Evolutionary conservation across 2,888 invertebrate species (phyloP).

Genomic region (Gonocerus acuteangulatus): DNA sequence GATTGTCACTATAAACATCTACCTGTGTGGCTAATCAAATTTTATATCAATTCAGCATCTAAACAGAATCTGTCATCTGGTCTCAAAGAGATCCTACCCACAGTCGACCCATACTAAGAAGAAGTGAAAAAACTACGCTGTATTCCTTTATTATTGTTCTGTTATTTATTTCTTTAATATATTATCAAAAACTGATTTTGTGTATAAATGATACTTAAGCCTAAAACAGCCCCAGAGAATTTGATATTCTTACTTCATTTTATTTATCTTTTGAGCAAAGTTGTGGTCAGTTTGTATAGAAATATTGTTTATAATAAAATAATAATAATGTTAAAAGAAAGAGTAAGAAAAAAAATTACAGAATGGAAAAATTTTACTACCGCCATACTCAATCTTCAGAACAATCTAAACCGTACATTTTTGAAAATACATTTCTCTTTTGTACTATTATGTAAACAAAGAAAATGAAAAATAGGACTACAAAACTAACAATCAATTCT

Average conservation of each 20-base stretch:
- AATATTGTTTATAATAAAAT: slow-evolving; percentile 9
- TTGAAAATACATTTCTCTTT: slow-evolving; percentile 24
- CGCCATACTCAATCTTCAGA: background rate
- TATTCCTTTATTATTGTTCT: slow-evolving; percentile 21
- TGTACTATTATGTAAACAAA: slow-evolving; percentile 20
- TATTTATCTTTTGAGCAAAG: slow-evolving; percentile 19
- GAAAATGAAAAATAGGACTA: slow-evolving; percentile 16
- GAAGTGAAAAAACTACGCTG: slow-evolving; percentile 16
- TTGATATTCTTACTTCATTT: slow-evolving; percentile 24
- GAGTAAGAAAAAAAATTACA: background rate
- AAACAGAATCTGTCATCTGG: slow-evolving; percentile 18
- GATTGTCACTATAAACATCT: slow-evolving; percentile 38
- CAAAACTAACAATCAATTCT: slow-evolving; percentile 22
- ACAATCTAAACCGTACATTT: slow-evolving; percentile 13
- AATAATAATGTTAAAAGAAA: slow-evolving; percentile 9
- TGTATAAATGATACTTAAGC: slow-evolving; percentile 26
- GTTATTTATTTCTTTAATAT: background rate
- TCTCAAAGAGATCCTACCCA: slow-evolving; percentile 10
- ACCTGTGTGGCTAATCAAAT: slow-evolving; percentile 33
- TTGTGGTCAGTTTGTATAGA: slow-evolving; percentile 24
- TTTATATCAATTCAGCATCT: slow-evolving; percentile 13
- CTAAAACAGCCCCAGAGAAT: slow-evolving; percentile 26
- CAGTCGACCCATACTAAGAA: slow-evolving; percentile 15
- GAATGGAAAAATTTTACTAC: background rate
- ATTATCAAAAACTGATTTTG: slow-evolving; percentile 15